A percentile compares a stretch with the other conserved stretches of the same genome.
These are phyloP conservation scores for Lepidochrysops patricia DNA, from an alignment of 2,888 invertebrate genomes.

Conservation along the genomic window DNA sequence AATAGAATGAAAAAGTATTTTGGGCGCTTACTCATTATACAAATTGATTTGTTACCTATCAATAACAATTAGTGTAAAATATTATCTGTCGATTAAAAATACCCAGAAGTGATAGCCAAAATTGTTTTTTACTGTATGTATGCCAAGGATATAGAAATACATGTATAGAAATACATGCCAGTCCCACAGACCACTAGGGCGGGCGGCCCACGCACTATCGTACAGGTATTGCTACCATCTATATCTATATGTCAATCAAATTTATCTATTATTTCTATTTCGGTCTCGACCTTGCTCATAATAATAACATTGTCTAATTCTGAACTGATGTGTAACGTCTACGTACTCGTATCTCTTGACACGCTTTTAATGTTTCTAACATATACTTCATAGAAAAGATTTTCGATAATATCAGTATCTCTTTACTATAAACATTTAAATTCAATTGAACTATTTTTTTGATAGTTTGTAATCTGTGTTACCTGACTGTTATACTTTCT, in stretches of 20 bases:
- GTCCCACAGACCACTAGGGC: constrained; percentile 29
- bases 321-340: constrained; percentile 19
- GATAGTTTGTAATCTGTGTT: too few species aligned
- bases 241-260: constrained; percentile 34
- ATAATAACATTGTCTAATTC: constrained; percentile 33
- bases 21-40: neutral
- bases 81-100: constrained; percentile 24
- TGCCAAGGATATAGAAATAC: constrained; percentile 31
- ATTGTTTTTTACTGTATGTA: constrained; percentile 25
- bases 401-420: too few species aligned
- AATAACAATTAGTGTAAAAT: constrained; percentile 10
- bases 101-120: constrained; percentile 23
- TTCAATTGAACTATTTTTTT: too few species aligned
- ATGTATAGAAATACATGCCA: too few species aligned
- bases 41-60: constrained; percentile 4
- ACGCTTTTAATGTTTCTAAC: neutral
- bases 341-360: neutral
- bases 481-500: too few species aligned
- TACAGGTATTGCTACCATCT: constrained; percentile 39
- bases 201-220: constrained; percentile 43
- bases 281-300: constrained; percentile 35
- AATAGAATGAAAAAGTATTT: neutral
- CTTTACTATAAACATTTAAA: too few species aligned
- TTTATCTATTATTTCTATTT: constrained; percentile 36
- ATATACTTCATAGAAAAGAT: neutral